phyloP scores from a whole-genome alignment of 2,888 invertebrate genomes.

The Tetheella fluctuosa region DNA sequence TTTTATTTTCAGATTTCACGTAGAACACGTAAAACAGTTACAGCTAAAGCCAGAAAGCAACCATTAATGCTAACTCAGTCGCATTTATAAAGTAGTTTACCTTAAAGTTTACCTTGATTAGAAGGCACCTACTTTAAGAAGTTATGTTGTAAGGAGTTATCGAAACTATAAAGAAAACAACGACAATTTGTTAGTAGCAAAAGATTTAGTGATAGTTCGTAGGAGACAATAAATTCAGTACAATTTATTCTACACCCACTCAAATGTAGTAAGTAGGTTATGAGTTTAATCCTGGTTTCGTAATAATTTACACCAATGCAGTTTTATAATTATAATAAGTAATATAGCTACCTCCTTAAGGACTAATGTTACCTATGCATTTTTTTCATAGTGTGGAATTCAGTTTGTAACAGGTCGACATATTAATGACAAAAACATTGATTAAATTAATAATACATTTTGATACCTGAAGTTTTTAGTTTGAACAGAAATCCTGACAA shows the following conservation, averaged over 20 bases:
- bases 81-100: neutral
- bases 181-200: conserved; percentile 3
- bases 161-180: neutral
- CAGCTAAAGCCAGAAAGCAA: neutral
- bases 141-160: neutral
- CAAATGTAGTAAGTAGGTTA: conserved; percentile 9
- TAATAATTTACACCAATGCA: neutral
- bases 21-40: neutral
- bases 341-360: neutral
- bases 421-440: neutral
- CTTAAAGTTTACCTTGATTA: conserved; percentile 1
- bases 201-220: conserved; percentile 11
- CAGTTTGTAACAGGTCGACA: neutral
- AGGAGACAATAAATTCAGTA: conserved; percentile 10
- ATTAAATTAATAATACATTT: neutral
- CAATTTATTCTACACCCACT: conserved; percentile 9
- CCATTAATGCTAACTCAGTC: neutral
- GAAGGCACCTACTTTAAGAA: neutral
- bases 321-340: neutral
- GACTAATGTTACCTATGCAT: neutral
- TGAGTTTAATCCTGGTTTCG: neutral
- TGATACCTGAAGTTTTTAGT: too few relatives aligned
- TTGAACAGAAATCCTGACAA: too few relatives aligned
- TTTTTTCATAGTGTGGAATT: neutral
- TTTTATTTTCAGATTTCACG: too few relatives aligned